phyloP scores from a whole-genome alignment of 2,797 vertebrate genomes.

The Sebastes kiyomatsui region DNA sequence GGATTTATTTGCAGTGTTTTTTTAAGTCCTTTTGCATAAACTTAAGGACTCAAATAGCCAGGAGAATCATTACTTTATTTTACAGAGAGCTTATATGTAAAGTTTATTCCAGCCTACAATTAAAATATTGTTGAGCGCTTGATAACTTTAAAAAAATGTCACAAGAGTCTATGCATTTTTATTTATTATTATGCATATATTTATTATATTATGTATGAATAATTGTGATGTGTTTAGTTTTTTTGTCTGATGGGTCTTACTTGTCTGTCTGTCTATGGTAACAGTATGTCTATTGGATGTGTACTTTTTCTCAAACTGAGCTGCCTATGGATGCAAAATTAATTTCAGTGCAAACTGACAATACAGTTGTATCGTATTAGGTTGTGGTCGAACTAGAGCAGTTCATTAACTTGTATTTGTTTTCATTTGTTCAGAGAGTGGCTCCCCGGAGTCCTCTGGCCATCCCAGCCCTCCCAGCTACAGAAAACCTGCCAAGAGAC shows the following conservation, averaged over 20 bases:
- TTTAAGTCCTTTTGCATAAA: background rate
- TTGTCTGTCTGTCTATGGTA: too few relatives aligned
- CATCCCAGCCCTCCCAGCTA: conserved; percentile 72
- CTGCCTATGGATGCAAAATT: too few relatives aligned
- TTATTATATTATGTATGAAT: too few relatives aligned
- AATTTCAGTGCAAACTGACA: too few relatives aligned
- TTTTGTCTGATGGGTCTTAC: too few relatives aligned
- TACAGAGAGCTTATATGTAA: background rate
- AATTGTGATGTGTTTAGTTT: too few relatives aligned
- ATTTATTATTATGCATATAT: too few relatives aligned
- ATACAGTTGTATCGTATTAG: background rate
- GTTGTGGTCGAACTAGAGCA: background rate
- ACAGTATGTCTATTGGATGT: too few relatives aligned
- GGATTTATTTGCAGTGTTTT: background rate
- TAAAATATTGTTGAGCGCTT: background rate
- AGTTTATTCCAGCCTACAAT: background rate
- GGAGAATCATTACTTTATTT: background rate
- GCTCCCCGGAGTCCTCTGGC: conserved; percentile 75
- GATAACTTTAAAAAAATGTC: background rate
- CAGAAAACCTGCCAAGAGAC: conserved; percentile 69
- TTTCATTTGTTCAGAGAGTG: conserved; percentile 65
- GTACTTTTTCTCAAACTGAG: too few relatives aligned
- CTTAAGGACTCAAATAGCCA: background rate
- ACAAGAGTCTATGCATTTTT: too few relatives aligned
- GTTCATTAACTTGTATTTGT: background rate